Percentiles rank a stretch among this genome's conserved stretches.
These are phyloP conservation scores for Acrobasis consociella DNA, from an alignment of 2,888 invertebrate species.

Conservation along the genomic window DNA sequence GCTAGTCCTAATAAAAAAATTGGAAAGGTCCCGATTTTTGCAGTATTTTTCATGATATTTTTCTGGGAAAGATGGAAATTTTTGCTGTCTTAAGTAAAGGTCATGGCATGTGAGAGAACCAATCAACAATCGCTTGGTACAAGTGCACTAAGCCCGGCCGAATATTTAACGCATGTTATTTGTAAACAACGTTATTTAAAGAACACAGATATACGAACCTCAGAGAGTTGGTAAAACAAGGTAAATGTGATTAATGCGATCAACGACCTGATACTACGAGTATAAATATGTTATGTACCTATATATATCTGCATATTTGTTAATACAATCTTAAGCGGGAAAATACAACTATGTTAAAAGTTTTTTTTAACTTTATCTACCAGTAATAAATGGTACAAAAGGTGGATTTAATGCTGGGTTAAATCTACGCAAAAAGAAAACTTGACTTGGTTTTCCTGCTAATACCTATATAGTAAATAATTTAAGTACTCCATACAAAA, in stretches of 20 bases:
- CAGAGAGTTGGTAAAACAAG: constrained; percentile 1
- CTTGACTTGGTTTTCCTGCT: too few relatives aligned
- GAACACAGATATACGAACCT: background rate
- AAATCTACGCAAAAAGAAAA: too few relatives aligned
- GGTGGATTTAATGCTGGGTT: too few relatives aligned
- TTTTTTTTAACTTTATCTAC: too few relatives aligned
- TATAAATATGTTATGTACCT: background rate
- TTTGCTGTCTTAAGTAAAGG: background rate
- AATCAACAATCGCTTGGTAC: constrained; percentile 16
- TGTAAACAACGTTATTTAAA: constrained; percentile 14
- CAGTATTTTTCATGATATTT: too few relatives aligned
- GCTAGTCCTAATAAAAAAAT: too few relatives aligned
- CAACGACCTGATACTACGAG: background rate
- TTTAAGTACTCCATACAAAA: too few relatives aligned
- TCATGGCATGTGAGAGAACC: background rate
- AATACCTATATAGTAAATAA: too few relatives aligned
- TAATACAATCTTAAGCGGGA: background rate
- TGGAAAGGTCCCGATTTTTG: too few relatives aligned
- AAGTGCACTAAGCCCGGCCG: constrained; percentile 4
- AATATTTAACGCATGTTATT: constrained; percentile 16
- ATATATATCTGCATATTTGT: background rate
- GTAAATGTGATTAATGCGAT: constrained; percentile 3
- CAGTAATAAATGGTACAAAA: too few relatives aligned
- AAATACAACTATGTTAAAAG: too few relatives aligned
- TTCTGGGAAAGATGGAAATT: too few relatives aligned